phyloP scores from a whole-genome alignment of 2,888 invertebrate species.

The Acleris laterana region DNA sequence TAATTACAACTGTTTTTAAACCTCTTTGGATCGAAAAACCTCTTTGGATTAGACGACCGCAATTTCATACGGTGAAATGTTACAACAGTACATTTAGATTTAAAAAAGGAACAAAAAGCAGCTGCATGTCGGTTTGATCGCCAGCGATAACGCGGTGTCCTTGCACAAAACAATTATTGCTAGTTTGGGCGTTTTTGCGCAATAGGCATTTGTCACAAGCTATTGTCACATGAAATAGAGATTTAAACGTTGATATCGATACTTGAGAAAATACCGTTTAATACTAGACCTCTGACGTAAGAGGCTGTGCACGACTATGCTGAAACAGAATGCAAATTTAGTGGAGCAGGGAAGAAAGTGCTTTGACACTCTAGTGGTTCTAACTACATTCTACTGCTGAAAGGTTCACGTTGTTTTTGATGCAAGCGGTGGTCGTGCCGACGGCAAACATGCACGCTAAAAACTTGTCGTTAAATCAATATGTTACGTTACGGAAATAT shows the following conservation, averaged over 20 bases:
- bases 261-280: constrained; percentile 46
- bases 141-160: constrained; percentile 72
- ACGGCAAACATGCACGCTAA: constrained; percentile 14
- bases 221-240: constrained; percentile 56
- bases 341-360: no score
- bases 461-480: constrained; percentile 1
- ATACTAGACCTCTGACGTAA: no score
- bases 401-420: background rate
- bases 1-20: constrained; percentile 32
- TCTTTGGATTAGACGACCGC: no score
- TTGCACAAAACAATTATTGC: constrained; percentile 79
- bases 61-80: no score
- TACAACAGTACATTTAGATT: constrained; percentile 14
- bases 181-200: constrained; percentile 63
- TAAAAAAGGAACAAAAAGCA: constrained; percentile 69
- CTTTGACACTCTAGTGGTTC: no score
- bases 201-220: constrained; percentile 60
- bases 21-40: no score
- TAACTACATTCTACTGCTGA: no score
- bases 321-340: no score
- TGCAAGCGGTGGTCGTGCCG: constrained; percentile 29
- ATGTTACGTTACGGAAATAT: no score
- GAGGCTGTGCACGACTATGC: no score
- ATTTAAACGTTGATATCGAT: constrained; percentile 55
- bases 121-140: constrained; percentile 72